These are phyloP conservation scores for Aurelia coerulea DNA, from an alignment of 30 jellyfish, hydroid and myxozoan genomes.

Conservation along the genomic window DNA sequence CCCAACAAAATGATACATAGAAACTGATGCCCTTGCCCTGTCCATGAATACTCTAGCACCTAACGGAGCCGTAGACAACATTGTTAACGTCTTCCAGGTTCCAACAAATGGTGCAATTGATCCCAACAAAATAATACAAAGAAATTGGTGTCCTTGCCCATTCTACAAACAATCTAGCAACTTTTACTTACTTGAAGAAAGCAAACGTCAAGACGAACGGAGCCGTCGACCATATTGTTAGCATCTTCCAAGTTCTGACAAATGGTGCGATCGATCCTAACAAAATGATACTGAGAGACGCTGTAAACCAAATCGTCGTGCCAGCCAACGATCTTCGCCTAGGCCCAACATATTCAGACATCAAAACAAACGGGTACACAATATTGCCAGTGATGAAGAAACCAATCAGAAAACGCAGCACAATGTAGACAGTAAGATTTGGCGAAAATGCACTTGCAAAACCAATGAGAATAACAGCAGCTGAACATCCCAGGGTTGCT, in stretches of 20 bases:
- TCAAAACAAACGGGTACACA: constrained; percentile 66
- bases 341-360: constrained; percentile 74
- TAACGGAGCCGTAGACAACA: no score
- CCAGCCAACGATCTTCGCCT: constrained; percentile 75
- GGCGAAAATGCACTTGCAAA: constrained; percentile 65
- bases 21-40: no score
- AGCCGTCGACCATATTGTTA: constrained; percentile 58
- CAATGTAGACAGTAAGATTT: constrained; percentile 40
- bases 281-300: constrained; percentile 34
- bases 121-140: constrained; percentile 48
- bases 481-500: constrained; percentile 35
- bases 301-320: constrained; percentile 41
- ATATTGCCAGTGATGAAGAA: constrained; percentile 62
- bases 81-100: constrained; percentile 44
- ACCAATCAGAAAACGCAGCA: constrained; percentile 60
- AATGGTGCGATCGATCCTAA: constrained; percentile 72
- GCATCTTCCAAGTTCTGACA: constrained; percentile 70
- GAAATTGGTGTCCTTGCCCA: no score
- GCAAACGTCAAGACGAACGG: constrained; percentile 49
- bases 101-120: constrained; percentile 58
- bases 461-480: constrained; percentile 42
- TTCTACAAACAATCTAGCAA: no score
- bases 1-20: constrained; percentile 48
- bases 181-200: constrained; percentile 56
- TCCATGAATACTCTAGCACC: no score